These are phyloP conservation scores for Florisuga fusca DNA, from an alignment of 2,797 vertebrate genomes.

Conservation along the genomic window DNA sequence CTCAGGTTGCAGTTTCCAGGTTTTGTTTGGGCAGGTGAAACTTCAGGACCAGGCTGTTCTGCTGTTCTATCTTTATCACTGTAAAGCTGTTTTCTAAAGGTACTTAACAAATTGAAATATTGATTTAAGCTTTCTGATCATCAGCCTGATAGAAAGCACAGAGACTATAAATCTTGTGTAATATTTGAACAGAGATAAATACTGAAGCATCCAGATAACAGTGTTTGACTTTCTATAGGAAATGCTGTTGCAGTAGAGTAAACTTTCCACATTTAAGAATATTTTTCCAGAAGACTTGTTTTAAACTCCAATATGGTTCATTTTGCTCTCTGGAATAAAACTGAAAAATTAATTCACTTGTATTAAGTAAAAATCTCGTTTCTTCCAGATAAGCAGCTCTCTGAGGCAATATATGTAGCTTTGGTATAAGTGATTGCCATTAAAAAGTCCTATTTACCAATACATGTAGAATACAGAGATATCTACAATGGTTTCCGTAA, in stretches of 20 bases:
- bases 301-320: neutral
- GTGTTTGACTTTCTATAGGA: neutral
- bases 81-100: neutral
- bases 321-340: neutral
- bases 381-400: neutral
- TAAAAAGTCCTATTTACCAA: neutral
- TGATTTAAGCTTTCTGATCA: slow-evolving; percentile 50
- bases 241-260: neutral
- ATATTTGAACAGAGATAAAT: slow-evolving; percentile 34
- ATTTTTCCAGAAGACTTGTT: neutral
- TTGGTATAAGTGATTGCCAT: neutral
- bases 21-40: neutral
- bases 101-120: slow-evolving; percentile 5
- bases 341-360: neutral
- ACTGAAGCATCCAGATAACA: neutral
- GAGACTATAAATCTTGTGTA: slow-evolving; percentile 25
- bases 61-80: neutral
- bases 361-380: neutral
- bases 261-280: neutral
- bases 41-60: neutral
- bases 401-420: neutral
- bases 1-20: neutral
- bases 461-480: neutral
- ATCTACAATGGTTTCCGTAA: neutral
- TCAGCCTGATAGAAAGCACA: slow-evolving; percentile 15